Base-by-base conservation (phyloP, 1,140 invertebrate species). In the Pinna nobilis region DNA sequence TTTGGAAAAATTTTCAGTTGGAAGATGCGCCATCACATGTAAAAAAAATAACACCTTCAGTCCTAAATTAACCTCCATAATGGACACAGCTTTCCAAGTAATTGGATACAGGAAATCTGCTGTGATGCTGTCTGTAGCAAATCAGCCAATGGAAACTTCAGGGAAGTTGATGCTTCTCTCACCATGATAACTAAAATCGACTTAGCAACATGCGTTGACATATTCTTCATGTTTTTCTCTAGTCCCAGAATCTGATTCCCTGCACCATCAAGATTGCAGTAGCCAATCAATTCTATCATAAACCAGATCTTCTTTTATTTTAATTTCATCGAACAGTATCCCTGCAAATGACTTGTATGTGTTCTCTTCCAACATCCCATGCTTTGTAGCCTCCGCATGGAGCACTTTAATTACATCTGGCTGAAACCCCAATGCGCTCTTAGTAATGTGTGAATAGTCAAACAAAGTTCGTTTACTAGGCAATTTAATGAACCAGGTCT, bases 301-400 rank as follows among this genome's bases (percentile, higher is more conserved):
- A 74, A 80, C 71, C 20, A 77, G 35, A 37, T 80, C 75, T 35
- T 47, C 51, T 44, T 68, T 70, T 4, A 79, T 60, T 39, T 53
- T 73, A n/a, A 79, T 73, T 37, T 79, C 74, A 44, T 79, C 77
- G 61, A 79, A 74, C 49, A 79, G 53, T 7, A 79, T 15, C 5
- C 60, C 74, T 18, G 64, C 66, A 53, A 47, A 76, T 3, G 6
- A 37, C 33, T 65, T 63, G 23, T 55, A 50, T n/a, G n/a, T n/a
- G 11, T 51, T 28, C 1, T 18, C 49, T 9, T 18, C 11, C 6
- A 51, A 63, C 60, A 63, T 63, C 7, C 60, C 69, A 47, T 49
- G 35, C 63, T 78, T 61, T n/a, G 37, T 15, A 20, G 70, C 65
- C 64, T 79, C 78, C 3, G 55, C 63, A 20, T 57, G 28, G 18